Base-by-base conservation (phyloP, 2,888 invertebrate genomes). In the Pyrgus malvae region DNA sequence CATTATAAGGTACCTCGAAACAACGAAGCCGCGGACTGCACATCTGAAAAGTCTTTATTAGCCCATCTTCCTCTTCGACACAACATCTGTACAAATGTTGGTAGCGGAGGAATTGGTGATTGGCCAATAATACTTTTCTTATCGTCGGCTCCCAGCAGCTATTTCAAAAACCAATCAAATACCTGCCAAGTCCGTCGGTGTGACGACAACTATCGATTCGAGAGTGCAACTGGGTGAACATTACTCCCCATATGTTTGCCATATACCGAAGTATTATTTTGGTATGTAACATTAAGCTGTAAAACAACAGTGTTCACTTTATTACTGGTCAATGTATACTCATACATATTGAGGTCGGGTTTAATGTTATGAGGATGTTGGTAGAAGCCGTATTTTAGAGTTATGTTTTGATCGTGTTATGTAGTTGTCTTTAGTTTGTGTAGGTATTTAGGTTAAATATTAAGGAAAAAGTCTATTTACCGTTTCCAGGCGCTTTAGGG, bases 131-230 rank as follows among this genome's bases (percentile, higher is more conserved):
- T 72, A 61, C 64, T 59, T 65, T 64, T 61, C 17, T 2, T 65
- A 60, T 58, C 69, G 49, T 69, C 71, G 66, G 59, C 66, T 58
- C 60, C 65, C 69, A 65, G 64, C 81, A 76, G 82, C 84, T 84
- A 82, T 81, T 81, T 83, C 83, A 79, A 82, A 87, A 86, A 88
- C 88, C 83, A 89, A 86, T 87, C 80, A 87, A 90, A 86, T 90
- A 90, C 90, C 90, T 90, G 89, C 78, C 80, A 82, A 75, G 72
- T 89, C 89, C 89, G 87, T 85, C 84, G 89, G 89, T 81, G 89
- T 80, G 87, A 81, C 88, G 89, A 85, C 83, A 81, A 83, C 78
- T 87, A 89, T 72, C 77, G 80, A 87, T 84, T 83, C 80, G 82
- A 83, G 76, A 81, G 80, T 80, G 80, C 80, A 79, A 82, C 69